Base-by-base conservation (phyloP, 2,797 vertebrate genomes). In the Synanceia verrucosa region DNA sequence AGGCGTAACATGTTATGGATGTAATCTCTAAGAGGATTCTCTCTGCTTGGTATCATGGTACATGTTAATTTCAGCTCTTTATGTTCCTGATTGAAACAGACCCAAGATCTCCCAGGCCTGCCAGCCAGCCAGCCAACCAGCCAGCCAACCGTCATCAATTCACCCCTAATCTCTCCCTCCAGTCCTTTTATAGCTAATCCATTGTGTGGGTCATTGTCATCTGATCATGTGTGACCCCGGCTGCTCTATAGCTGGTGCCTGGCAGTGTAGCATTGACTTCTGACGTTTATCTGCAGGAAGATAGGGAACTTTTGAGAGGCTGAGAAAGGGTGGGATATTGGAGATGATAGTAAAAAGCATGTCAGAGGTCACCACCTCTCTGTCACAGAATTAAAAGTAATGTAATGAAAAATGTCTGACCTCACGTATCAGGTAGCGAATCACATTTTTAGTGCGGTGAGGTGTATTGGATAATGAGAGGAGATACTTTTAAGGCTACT, bases 41-140 rank as follows among this genome's bases (percentile, higher is more conserved):
- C 89, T 78, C 88, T 93, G 88, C 91, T 81, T 87, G 86, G 72
- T 91, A 90, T 89, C 86, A 84, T 88, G 86, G 82, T 79, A 91
- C 85, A 84, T 92, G 90, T 92, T 93, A 81, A 92, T 93, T 91
- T 90, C 86, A 84, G 44, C 70, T 88, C 87, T 89, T 90, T 92
- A 86, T 92, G 76, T 87, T 68, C 81, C 70, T 86, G 70, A 81
- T 83, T 92, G 84, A 89, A 92, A 90, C 86, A 85, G 79, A 88
- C 67, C 85, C 73, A 79, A 64, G 85, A 79, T 85, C 79, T 87
- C 72, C 65, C 59, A 58, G 84, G 66, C 78, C 73, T 81, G 82
- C 79, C 73, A 55, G 65, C 68, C 47, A 28, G 68, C 50, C 65
- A 47, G 58, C 66, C 84, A 79, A 68, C 73, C 73, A 82, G 70